phyloP scores from a whole-genome alignment of 2,888 invertebrate species.

The Himalopsyche japonica region DNA sequence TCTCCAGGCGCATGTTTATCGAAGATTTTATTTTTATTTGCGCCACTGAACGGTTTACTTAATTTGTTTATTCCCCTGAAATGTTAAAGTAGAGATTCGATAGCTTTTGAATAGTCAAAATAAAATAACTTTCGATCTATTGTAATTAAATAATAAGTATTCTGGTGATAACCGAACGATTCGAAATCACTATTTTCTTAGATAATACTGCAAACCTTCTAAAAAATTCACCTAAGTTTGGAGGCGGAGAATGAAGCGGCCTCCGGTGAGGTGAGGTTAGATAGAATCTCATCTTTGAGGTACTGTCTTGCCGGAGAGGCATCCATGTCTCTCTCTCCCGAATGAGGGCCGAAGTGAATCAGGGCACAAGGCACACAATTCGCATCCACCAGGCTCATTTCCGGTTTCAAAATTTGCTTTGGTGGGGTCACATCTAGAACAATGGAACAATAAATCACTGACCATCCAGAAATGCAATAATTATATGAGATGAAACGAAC shows the following conservation, averaged over 20 bases:
- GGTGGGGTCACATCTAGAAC: slow-evolving; percentile 82
- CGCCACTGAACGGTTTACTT: neutral
- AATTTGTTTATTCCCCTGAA: slow-evolving; percentile 11
- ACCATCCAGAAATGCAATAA: neutral
- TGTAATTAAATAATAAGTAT: no score
- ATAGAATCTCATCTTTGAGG: slow-evolving; percentile 64
- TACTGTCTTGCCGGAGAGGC: slow-evolving; percentile 50
- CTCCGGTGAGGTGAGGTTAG: slow-evolving; percentile 67
- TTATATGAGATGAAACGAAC: no score
- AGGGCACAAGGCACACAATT: slow-evolving; percentile 79
- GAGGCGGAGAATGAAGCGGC: slow-evolving; percentile 71
- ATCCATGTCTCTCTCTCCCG: slow-evolving; percentile 42
- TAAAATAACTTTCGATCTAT: neutral
- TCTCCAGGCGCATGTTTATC: neutral
- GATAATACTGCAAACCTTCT: no score
- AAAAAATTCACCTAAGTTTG: slow-evolving; percentile 52
- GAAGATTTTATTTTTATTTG: neutral
- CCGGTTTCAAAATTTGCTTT: slow-evolving; percentile 66
- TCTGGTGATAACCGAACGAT: no score
- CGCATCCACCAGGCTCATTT: slow-evolving; percentile 69
- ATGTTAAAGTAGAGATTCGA: no score
- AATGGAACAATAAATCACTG: slow-evolving; percentile 43
- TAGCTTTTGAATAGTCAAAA: neutral
- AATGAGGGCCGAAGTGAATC: slow-evolving; percentile 69
- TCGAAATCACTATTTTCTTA: no score